Percentiles rank a stretch among this genome's conserved stretches.
phyloP scores from a whole-genome alignment of 2,888 invertebrate genomes.

The Volucella zonaria region DNA sequence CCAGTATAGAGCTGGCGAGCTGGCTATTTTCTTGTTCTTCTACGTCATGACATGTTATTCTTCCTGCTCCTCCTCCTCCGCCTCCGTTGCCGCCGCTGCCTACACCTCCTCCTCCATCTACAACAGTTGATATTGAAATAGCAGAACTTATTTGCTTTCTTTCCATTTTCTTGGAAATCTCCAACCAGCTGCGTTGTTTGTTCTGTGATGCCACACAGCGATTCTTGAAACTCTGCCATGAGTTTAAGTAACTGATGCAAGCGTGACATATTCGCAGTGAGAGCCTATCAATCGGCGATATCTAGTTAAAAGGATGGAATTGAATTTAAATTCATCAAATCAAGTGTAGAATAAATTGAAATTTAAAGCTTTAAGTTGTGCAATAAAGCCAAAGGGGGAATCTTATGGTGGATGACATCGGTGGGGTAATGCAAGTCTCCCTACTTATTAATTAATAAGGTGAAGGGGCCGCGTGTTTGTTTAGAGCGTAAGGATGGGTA shows the following conservation, averaged over 20 bases:
- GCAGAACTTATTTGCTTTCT: constrained; percentile 71
- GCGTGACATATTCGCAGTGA: constrained; percentile 82
- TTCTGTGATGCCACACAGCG: constrained; percentile 81
- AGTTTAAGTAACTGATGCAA: constrained; percentile 82
- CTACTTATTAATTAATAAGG: constrained; percentile 70
- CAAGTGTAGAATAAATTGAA: constrained; percentile 1
- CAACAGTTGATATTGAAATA: constrained; percentile 25
- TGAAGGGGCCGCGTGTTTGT: constrained; percentile 55
- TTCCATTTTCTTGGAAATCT: constrained; percentile 76
- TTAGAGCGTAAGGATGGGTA: constrained; percentile 56
- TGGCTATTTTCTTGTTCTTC: constrained; percentile 46
- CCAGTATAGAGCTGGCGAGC: constrained; percentile 77
- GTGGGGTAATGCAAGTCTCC: constrained; percentile 36
- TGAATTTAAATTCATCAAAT: constrained; percentile 35
- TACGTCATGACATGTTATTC: not conserved
- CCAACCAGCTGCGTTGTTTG: constrained; percentile 81
- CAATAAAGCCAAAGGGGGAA: not conserved
- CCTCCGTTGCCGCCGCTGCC: constrained; percentile 20
- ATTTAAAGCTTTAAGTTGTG: constrained; percentile 40
- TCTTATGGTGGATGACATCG: not conserved
- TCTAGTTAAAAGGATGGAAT: constrained; percentile 75
- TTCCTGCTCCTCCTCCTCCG: not conserved
- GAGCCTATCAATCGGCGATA: constrained; percentile 80
- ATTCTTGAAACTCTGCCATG: constrained; percentile 83
- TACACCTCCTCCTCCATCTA: constrained; percentile 11